phyloP scores from a whole-genome alignment of 2,113 vertebrate species.

The Mus musculus region DNA sequence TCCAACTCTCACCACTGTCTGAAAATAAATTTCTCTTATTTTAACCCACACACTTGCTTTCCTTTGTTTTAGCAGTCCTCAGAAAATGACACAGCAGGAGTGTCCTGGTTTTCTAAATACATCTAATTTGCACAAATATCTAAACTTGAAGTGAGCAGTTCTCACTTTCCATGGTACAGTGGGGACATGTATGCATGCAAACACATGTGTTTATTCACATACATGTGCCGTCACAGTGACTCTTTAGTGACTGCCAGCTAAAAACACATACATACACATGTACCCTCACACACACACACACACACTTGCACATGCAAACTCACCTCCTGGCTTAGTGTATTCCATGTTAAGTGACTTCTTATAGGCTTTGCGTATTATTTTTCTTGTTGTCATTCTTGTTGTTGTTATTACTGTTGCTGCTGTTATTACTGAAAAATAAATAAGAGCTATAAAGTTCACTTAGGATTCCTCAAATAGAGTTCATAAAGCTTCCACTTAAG shows the following conservation, averaged over 20 bases:
- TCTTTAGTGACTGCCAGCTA: slow-evolving; percentile 16
- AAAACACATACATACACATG: not conserved
- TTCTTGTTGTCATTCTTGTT: too few relatives aligned
- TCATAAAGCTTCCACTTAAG: slow-evolving; percentile 52
- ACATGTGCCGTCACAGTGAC: too few relatives aligned
- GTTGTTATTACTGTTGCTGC: not conserved
- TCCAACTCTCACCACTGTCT: not conserved
- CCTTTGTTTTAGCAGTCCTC: not conserved
- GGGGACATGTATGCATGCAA: not conserved
- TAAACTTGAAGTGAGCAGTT: not conserved
- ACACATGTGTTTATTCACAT: not conserved
- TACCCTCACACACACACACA: not conserved
- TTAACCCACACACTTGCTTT: not conserved
- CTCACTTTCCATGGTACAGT: not conserved
- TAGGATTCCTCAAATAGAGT: slow-evolving; percentile 42
- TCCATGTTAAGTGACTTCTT: slow-evolving; percentile 53
- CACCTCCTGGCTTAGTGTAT: slow-evolving; percentile 53
- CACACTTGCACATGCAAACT: not conserved
- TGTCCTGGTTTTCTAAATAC: not conserved
- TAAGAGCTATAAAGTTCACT: slow-evolving; percentile 16
- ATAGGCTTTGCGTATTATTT: not conserved
- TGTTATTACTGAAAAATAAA: slow-evolving; percentile 46
- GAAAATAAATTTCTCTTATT: not conserved
- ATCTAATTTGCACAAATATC: not conserved
- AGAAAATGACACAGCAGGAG: not conserved